Conservation (phyloP, 2,888 invertebrate genomes). For the Ceriagrion tenellum region DNA sequence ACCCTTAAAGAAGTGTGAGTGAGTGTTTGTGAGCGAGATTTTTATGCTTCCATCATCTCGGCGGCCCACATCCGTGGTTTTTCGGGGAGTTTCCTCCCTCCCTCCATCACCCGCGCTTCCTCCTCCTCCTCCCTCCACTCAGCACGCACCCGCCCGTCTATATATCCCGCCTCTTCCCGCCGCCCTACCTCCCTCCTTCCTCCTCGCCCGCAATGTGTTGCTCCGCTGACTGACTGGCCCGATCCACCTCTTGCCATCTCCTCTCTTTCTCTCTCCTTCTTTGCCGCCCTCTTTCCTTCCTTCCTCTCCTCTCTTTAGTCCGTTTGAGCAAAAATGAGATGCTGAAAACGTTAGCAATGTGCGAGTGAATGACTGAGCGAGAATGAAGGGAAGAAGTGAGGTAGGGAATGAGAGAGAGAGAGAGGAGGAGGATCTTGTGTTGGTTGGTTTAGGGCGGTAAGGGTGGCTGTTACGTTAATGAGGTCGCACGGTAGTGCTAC, state of each 20-base stretch:
- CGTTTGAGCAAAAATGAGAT: background rate
- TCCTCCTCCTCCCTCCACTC: background rate
- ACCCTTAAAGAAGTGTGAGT: background rate
- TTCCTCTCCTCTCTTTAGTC: background rate
- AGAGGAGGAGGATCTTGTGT: slow-evolving; percentile 14
- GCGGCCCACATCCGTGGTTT: slow-evolving; percentile 52
- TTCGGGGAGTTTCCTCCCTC: background rate
- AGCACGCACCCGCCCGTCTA: background rate
- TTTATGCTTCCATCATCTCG: slow-evolving; percentile 52
- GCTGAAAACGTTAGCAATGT: background rate
- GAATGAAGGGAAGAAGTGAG: background rate
- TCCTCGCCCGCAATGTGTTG: background rate
- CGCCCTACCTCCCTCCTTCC: background rate
- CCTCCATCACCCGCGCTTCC: background rate
- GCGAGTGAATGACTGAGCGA: background rate
- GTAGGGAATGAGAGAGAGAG: background rate
- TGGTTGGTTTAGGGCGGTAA: background rate
- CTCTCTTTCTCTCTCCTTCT: no score
- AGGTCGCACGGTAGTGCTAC: slow-evolving; percentile 34
- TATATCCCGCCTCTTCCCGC: background rate
- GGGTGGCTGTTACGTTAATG: slow-evolving; percentile 47
- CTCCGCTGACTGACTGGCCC: no score
- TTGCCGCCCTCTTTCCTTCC: background rate
- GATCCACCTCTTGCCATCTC: no score
- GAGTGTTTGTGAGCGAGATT: background rate